These are phyloP conservation scores for Aphelenchoides fujianensis DNA, from an alignment of 1,140 invertebrate species.

Conservation along the genomic window DNA sequence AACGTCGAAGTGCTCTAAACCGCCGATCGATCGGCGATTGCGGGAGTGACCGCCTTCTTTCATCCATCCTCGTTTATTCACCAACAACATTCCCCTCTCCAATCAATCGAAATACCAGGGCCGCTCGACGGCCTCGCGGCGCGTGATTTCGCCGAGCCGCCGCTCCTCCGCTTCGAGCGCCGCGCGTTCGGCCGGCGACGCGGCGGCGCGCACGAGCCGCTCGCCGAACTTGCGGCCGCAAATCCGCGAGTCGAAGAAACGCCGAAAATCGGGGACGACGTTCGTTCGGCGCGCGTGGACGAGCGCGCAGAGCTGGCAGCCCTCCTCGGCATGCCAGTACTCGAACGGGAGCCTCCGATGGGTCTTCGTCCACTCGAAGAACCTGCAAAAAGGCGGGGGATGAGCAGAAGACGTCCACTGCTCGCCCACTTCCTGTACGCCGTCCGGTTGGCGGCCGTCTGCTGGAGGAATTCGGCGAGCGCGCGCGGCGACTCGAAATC, in stretches of 20 bases:
- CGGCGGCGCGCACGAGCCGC: not conserved
- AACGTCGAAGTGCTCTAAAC: too few relatives aligned
- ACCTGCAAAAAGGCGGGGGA: not conserved
- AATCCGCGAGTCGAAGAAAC: not conserved
- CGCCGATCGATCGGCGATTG: too few relatives aligned
- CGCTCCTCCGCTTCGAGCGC: not conserved
- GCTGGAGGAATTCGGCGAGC: not conserved
- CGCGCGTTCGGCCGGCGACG: not conserved
- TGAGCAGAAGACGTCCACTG: too few relatives aligned
- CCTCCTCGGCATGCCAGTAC: not conserved
- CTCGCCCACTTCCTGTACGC: not conserved
- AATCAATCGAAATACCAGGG: not conserved
- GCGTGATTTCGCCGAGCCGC: not conserved
- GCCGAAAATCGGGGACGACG: not conserved
- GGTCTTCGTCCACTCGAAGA: slow-evolving; percentile 4
- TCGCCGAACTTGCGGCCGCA: not conserved
- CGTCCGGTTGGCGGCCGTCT: not conserved
- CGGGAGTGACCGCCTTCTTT: too few relatives aligned
- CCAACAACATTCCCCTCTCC: too few relatives aligned
- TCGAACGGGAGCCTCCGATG: not conserved
- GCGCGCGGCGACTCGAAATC: not conserved
- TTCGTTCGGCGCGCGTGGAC: not conserved
- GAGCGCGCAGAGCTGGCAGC: not conserved
- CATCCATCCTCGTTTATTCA: too few relatives aligned
- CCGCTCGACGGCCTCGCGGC: not conserved